Evolutionary conservation across 1,140 invertebrate species (phyloP), one percentile per base, ranked within the genome.

Genomic region (Drosophila truncata): DNA sequence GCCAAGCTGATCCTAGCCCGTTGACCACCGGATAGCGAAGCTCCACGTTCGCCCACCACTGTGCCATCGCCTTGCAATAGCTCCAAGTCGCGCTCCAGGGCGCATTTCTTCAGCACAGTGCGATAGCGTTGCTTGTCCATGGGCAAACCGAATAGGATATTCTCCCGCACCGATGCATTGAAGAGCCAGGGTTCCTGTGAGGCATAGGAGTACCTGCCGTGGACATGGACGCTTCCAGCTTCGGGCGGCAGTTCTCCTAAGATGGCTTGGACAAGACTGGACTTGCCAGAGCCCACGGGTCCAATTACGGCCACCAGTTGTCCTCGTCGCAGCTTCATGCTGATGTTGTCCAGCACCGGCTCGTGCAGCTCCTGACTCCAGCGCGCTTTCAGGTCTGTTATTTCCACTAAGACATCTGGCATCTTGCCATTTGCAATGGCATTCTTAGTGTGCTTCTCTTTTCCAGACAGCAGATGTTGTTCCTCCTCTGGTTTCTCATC

Each of bases 41-140:
- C 95, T 16, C 97, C 97, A 44, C 96, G 93, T 79, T 98, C 97
- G 11, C 97, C 97, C 1, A 98, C 96, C n/a, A 97, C 91, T 0
- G 97, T 98, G 70, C 94, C 92, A 91, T 98, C 97, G 11, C 96
- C 96, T 0, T 96, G 94, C 80, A 98, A 95, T 59, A 96, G 95
- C 54, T 96, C 94, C 55, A 98, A 95, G 84, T 98, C 97, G 8
- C 93, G 94, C 25, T 94, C 93, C 27, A 97, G 82, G 0, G 95
- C 95, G 81, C 95, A 96, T 37, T 93, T 95, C 74, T 94, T 94
- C 0, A 95, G 82, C 1, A 95, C 95, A n/a, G 93, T 94, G 25
- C 95, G 93, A 76, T 95, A 96, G n/a, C 94, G 91, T 4, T 78
- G 94, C 60, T 94, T 94, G 65, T 96, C 94, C 78, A 95, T 95